A percentile compares a stretch with the other conserved stretches of the same genome.
phyloP scores from a whole-genome alignment of 2,113 vertebrate species.

The Etheostoma cragini region DNA sequence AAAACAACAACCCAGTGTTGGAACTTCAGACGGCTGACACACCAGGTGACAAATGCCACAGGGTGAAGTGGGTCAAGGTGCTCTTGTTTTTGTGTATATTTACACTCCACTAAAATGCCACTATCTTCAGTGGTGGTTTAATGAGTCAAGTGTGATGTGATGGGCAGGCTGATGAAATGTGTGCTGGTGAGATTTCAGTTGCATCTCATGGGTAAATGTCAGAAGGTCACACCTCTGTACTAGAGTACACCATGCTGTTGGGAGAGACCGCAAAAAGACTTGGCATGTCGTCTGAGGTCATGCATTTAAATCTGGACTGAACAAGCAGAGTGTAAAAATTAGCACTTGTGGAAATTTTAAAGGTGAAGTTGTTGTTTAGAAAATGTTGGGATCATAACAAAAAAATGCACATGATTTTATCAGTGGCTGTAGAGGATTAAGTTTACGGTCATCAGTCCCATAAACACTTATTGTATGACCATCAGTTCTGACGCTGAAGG shows the following conservation, averaged over 20 bases:
- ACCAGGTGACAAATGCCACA: constrained; percentile 4
- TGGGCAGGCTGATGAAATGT: constrained; percentile 45
- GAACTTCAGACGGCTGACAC: constrained; percentile 10
- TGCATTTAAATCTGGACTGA: constrained; percentile 45
- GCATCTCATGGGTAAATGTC: constrained; percentile 62
- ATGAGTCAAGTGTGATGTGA: constrained; percentile 54
- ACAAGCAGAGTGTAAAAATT: neutral
- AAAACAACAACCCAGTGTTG: neutral
- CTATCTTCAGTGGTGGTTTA: constrained; percentile 19
- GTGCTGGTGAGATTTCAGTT: constrained; percentile 67
- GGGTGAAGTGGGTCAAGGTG: constrained; percentile 3
- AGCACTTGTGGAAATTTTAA: constrained; percentile 14
- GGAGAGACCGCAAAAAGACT: constrained; percentile 42
- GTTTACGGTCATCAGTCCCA: neutral
- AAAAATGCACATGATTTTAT: constrained; percentile 28
- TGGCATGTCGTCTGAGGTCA: constrained; percentile 19
- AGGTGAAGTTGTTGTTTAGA: neutral
- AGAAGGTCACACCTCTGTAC: constrained; percentile 55
- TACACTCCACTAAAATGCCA: constrained; percentile 37
- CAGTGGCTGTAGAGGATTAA: constrained; percentile 16
- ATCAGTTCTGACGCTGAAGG: constrained; percentile 31
- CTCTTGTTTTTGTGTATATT: constrained; percentile 48
- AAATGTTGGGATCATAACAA: neutral
- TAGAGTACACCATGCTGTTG: constrained; percentile 39
- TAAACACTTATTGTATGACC: constrained; percentile 14